phyloP scores from a whole-genome alignment of 2,113 vertebrate species.

The Sprattus sprattus region DNA sequence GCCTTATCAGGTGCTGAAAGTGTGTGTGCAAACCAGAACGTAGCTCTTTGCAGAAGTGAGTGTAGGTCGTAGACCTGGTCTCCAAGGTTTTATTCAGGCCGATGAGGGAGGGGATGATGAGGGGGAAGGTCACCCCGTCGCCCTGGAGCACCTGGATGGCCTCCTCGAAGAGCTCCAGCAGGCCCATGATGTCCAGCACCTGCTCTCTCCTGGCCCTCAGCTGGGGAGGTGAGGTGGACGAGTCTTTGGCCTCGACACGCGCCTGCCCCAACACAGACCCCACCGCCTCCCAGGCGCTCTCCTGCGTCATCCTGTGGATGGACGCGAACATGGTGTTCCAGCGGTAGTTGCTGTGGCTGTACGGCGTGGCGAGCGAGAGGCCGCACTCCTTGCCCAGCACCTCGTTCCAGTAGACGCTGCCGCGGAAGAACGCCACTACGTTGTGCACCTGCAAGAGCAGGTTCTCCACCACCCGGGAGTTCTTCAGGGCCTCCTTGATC shows the following conservation, averaged over 20 bases:
- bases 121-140: conserved; percentile 62
- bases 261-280: conserved; percentile 67
- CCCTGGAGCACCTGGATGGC: conserved; percentile 68
- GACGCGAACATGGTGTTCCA: conserved; percentile 71
- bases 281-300: conserved; percentile 59
- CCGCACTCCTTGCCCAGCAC: conserved; percentile 64
- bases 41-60: conserved; percentile 65
- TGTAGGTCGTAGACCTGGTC: conserved; percentile 56
- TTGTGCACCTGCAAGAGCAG: conserved; percentile 67
- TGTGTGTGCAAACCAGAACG: conserved; percentile 60
- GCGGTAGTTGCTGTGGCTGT: conserved; percentile 51
- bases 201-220: conserved; percentile 68
- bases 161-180: conserved; percentile 70
- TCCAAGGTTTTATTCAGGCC: conserved; percentile 68
- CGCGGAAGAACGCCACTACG: conserved; percentile 70
- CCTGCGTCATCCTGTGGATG: conserved; percentile 63
- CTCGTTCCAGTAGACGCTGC: conserved; percentile 70
- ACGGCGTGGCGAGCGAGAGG: conserved; percentile 59
- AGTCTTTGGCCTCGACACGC: conserved; percentile 61
- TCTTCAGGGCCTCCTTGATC: conserved; percentile 71
- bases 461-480: conserved; percentile 69
- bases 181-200: conserved; percentile 66
- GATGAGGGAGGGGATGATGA: conserved; percentile 65
- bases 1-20: conserved; percentile 65
- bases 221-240: conserved; percentile 60